These are phyloP conservation scores for Atopsyche davidsoni DNA, from an alignment of 1,140 invertebrate species.

Conservation along the genomic window DNA sequence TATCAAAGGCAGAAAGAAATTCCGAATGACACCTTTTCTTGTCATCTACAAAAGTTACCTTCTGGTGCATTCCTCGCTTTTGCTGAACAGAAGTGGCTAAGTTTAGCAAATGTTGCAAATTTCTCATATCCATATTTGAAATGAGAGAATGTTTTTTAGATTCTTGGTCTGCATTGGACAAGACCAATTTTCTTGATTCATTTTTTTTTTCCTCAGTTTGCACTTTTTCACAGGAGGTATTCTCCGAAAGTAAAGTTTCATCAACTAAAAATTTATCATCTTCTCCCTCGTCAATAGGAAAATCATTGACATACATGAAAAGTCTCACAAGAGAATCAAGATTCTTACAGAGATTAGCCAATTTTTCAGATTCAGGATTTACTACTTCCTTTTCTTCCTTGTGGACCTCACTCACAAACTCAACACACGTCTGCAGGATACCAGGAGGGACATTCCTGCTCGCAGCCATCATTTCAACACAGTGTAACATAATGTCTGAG, in stretches of 20 bases:
- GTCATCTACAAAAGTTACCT: conserved; percentile 35
- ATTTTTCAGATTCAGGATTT: conserved; percentile 24
- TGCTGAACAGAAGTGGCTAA: conserved; percentile 33
- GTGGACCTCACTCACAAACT: conserved; percentile 43
- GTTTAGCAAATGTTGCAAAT: conserved; percentile 39
- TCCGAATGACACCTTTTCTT: conserved; percentile 31
- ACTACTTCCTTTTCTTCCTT: conserved; percentile 27
- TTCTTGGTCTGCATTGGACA: too few relatives aligned
- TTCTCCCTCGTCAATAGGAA: conserved; percentile 9
- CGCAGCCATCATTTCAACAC: conserved; percentile 61
- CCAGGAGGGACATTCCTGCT: conserved; percentile 55
- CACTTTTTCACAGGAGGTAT: not conserved
- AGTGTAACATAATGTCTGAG: conserved; percentile 63
- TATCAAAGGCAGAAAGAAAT: conserved; percentile 54
- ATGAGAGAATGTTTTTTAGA: too few relatives aligned
- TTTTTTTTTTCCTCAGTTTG: too few relatives aligned
- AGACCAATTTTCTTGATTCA: conserved; percentile 16
- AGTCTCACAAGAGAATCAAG: conserved; percentile 22
- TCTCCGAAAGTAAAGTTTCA: conserved; percentile 1
- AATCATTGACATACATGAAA: conserved; percentile 20
- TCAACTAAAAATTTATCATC: not conserved
- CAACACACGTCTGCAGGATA: conserved; percentile 47
- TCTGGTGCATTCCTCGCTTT: conserved; percentile 27
- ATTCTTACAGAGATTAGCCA: conserved; percentile 32
- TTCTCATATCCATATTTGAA: conserved; percentile 35